phyloP scores from a whole-genome alignment of 2,113 vertebrate species.

The Antennarius striatus region DNA sequence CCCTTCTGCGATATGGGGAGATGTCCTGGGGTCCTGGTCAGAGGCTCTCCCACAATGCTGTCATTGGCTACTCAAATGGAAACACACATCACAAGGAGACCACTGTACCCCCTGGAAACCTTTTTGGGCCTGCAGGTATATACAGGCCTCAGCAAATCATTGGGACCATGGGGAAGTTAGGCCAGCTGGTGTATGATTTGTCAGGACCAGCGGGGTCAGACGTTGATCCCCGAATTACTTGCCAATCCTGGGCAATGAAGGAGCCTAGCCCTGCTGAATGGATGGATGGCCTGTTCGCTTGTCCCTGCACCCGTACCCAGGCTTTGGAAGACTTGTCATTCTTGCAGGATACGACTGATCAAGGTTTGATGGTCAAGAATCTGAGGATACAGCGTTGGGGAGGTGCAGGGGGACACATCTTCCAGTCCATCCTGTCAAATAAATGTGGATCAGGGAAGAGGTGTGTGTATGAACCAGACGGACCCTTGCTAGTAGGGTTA shows the following conservation, averaged over 20 bases:
- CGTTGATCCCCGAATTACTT: slow-evolving; percentile 61
- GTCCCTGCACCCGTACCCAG: slow-evolving; percentile 80
- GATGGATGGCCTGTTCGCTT: slow-evolving; percentile 62
- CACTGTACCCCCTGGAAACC: slow-evolving; percentile 66
- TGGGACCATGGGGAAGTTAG: slow-evolving; percentile 72
- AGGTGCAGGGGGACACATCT: slow-evolving; percentile 57
- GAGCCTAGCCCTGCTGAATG: slow-evolving; percentile 75
- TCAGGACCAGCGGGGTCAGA: slow-evolving; percentile 32
- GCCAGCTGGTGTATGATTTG: slow-evolving; percentile 79
- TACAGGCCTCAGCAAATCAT: slow-evolving; percentile 78
- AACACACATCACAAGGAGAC: slow-evolving; percentile 69
- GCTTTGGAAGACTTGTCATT: slow-evolving; percentile 76
- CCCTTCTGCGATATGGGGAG: slow-evolving; percentile 76
- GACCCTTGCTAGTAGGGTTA: slow-evolving; percentile 78
- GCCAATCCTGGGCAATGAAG: slow-evolving; percentile 76
- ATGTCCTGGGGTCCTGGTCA: slow-evolving; percentile 82
- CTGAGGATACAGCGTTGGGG: slow-evolving; percentile 76
- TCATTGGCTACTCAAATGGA: slow-evolving; percentile 83
- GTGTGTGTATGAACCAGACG: slow-evolving; percentile 80
- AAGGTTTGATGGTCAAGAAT: slow-evolving; percentile 34
- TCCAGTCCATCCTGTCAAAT: slow-evolving; percentile 77
- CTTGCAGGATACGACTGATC: slow-evolving; percentile 60
- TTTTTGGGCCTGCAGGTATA: slow-evolving; percentile 74
- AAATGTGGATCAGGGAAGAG: slow-evolving; percentile 74
- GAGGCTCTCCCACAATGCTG: slow-evolving; percentile 72